These are phyloP conservation scores for Brachyhypopomus gauderio DNA, from an alignment of 2,113 vertebrate genomes.

Conservation along the genomic window DNA sequence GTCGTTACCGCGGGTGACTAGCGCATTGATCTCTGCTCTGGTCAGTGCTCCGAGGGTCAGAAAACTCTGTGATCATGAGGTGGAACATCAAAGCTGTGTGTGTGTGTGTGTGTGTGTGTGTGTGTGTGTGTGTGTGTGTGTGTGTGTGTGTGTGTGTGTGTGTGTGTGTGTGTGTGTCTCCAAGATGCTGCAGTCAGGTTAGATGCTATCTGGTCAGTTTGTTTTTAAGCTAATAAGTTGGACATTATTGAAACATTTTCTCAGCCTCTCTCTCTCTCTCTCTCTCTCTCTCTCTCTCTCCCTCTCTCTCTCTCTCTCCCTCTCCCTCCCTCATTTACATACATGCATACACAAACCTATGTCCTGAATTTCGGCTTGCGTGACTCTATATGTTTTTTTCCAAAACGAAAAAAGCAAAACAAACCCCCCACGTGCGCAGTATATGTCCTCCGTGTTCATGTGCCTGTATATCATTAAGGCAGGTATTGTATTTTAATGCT, in stretches of 20 bases:
- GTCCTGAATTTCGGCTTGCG: too few species aligned
- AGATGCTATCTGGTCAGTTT: constrained; percentile 27
- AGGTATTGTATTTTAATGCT: not conserved
- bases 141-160: not conserved
- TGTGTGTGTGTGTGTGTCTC: not conserved
- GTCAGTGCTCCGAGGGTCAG: not conserved
- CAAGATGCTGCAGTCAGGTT: constrained; percentile 1
- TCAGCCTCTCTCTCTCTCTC: constrained; percentile 7
- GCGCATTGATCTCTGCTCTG: constrained; percentile 10
- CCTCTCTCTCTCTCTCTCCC: not conserved
- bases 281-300: constrained; percentile 32
- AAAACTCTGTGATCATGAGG: constrained; percentile 50
- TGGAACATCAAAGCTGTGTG: constrained; percentile 50
- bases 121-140: constrained; percentile 43
- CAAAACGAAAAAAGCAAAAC: too few species aligned
- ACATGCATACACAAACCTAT: too few species aligned
- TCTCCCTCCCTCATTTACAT: not conserved
- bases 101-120: too few species aligned
- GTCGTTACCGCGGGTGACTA: constrained; percentile 29
- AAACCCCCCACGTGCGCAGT: not conserved
- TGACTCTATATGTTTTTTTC: too few species aligned
- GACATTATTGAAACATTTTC: constrained; percentile 1
- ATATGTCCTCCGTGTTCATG: not conserved
- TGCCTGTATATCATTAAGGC: not conserved
- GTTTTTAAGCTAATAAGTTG: constrained; percentile 30